A percentile compares a stretch with the other conserved stretches of the same genome.
These are phyloP conservation scores for Heliothis peltigera DNA, from an alignment of 2,888 invertebrate genomes.

Conservation along the genomic window DNA sequence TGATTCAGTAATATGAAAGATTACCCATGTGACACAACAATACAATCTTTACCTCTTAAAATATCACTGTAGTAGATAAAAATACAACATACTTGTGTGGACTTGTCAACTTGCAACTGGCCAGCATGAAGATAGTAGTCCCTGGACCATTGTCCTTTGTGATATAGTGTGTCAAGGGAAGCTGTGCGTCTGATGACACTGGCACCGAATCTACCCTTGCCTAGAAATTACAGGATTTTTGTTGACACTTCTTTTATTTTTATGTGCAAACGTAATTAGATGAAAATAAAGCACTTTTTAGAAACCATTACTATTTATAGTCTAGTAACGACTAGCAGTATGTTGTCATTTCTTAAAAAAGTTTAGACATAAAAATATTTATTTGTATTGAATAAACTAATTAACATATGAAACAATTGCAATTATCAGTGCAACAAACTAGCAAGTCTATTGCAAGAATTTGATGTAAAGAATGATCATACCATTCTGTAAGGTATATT, in stretches of 20 bases:
- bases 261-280: no score
- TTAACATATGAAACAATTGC: neutral
- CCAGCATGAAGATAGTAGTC: slow-evolving; percentile 93
- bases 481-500: neutral
- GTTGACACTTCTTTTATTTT: no score
- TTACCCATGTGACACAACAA: no score
- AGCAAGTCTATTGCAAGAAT: neutral
- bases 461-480: neutral
- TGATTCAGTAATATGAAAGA: no score
- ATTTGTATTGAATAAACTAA: no score
- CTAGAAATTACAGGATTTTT: slow-evolving; percentile 60
- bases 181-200: slow-evolving; percentile 93
- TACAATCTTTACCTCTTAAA: no score
- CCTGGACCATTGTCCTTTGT: slow-evolving; percentile 94
- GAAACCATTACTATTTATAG: no score
- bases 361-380: no score
- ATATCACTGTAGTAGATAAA: slow-evolving; percentile 1
- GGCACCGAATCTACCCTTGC: slow-evolving; percentile 89
- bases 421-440: slow-evolving; percentile 1
- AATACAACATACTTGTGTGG: slow-evolving; percentile 92
- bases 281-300: no score
- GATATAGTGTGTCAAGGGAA: slow-evolving; percentile 94
- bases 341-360: no score
- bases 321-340: no score
- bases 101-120: slow-evolving; percentile 93